These are phyloP conservation scores for Nomada fabriciana DNA, from an alignment of 2,888 invertebrate species.

Conservation along the genomic window DNA sequence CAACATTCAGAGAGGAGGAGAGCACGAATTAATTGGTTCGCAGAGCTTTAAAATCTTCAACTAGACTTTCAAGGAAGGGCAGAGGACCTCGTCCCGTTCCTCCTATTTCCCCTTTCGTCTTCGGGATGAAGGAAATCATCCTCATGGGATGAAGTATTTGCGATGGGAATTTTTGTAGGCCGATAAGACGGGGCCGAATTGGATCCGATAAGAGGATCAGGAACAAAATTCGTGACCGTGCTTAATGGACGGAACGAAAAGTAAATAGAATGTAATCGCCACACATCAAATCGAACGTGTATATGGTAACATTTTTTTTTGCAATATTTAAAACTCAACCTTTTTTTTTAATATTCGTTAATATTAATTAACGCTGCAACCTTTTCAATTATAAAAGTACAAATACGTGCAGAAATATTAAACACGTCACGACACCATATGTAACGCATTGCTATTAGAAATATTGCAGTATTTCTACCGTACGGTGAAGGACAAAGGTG, in stretches of 20 bases:
- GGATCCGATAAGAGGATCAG: slow-evolving; percentile 57
- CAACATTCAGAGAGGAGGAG: slow-evolving; percentile 14
- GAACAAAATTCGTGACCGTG: slow-evolving; percentile 34
- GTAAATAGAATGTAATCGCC: slow-evolving; percentile 21
- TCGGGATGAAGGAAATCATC: slow-evolving; percentile 56
- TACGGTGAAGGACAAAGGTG: slow-evolving; percentile 36
- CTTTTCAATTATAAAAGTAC: not conserved
- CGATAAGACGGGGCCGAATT: slow-evolving; percentile 50
- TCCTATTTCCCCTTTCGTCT: not conserved
- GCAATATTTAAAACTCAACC: not conserved
- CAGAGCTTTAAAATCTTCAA: slow-evolving; percentile 39
- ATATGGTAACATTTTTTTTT: slow-evolving; percentile 8
- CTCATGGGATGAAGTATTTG: slow-evolving; percentile 42
- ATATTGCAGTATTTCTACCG: slow-evolving; percentile 34
- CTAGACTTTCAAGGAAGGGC: not conserved
- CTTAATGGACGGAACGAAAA: slow-evolving; percentile 34
- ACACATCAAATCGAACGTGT: not conserved
- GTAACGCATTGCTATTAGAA: slow-evolving; percentile 17
- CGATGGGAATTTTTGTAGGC: slow-evolving; percentile 37
- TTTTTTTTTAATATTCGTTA: not conserved
- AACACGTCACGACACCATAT: slow-evolving; percentile 4
- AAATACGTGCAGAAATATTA: not conserved
- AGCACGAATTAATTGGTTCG: slow-evolving; percentile 45
- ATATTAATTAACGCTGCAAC: no score
- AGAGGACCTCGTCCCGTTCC: not conserved